Evolutionary conservation across 2,888 invertebrate species (phyloP).

Genomic region (Odontocolon sp.): DNA sequence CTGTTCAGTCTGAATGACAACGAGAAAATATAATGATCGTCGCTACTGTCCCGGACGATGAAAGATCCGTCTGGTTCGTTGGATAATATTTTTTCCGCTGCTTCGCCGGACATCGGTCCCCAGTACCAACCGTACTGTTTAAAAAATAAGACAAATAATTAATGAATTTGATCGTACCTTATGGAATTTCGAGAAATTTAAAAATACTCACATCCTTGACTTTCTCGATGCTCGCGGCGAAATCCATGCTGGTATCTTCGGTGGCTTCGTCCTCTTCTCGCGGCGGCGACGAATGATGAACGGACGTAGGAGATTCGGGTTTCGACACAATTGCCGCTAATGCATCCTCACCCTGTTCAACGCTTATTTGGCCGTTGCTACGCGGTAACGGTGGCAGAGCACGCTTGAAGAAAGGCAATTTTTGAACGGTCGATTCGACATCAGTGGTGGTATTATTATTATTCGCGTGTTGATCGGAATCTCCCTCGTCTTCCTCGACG

Average conservation of each 20-base stretch:
- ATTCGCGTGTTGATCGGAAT: constrained; percentile 64
- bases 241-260: constrained; percentile 87
- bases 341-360: constrained; percentile 79
- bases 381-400: constrained; percentile 87
- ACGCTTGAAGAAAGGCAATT: constrained; percentile 84
- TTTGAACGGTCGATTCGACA: constrained; percentile 79
- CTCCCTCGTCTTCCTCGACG: constrained; percentile 76
- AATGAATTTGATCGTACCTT: not conserved
- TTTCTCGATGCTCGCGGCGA: constrained; percentile 95
- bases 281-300: constrained; percentile 75
- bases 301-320: constrained; percentile 75
- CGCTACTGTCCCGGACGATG: constrained; percentile 96
- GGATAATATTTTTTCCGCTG: constrained; percentile 94
- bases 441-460: constrained; percentile 70
- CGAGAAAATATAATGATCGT: constrained; percentile 97
- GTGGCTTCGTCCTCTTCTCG: constrained; percentile 81
- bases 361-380: constrained; percentile 79
- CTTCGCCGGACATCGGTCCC: constrained; percentile 95
- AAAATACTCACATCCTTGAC: constrained; percentile 92
- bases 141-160: not conserved
- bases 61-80: constrained; percentile 97
- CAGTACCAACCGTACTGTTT: constrained; percentile 96
- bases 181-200: not conserved
- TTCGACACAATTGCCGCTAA: constrained; percentile 72
- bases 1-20: constrained; percentile 96